A percentile compares a stretch with the other conserved stretches of the same genome.
Evolutionary conservation across 2,888 invertebrate genomes (phyloP).

Genomic region (Gnatocerus cornutus): DNA sequence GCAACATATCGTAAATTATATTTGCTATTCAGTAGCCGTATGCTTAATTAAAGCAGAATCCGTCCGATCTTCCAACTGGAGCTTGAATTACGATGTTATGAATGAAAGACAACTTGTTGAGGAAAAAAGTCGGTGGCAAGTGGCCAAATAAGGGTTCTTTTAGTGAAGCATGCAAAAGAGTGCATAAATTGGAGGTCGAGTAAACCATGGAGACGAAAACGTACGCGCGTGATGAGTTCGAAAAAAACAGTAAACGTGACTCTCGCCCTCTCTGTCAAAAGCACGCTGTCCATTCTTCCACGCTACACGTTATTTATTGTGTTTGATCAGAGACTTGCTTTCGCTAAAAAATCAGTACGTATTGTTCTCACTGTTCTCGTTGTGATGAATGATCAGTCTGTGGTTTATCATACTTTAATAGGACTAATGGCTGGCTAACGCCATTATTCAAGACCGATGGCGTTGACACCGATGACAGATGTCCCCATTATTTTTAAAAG

Average conservation of each 20-base stretch:
- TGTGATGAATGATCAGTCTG: constrained; percentile 40
- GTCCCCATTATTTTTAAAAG: constrained; percentile 21
- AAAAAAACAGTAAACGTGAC: no score
- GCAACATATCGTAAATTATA: constrained; percentile 33
- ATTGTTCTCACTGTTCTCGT: constrained; percentile 33
- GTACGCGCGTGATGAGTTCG: no score
- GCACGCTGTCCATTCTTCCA: constrained; percentile 29
- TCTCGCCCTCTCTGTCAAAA: constrained; percentile 27
- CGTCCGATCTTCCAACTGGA: neutral
- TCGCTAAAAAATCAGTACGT: constrained; percentile 27
- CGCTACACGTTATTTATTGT: constrained; percentile 35
- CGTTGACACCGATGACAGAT: constrained; percentile 25
- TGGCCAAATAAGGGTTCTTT: constrained; percentile 1
- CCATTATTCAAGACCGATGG: constrained; percentile 37
- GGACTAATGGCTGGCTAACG: constrained; percentile 29
- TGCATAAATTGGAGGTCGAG: neutral
- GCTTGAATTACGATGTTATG: neutral
- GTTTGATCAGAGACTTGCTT: constrained; percentile 37
- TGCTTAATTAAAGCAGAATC: constrained; percentile 16
- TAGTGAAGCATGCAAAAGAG: no score
- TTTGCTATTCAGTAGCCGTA: constrained; percentile 8
- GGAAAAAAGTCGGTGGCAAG: constrained; percentile 14
- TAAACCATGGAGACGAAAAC: no score
- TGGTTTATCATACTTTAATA: constrained; percentile 42
- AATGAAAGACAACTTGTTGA: constrained; percentile 25